A percentile compares a stretch with the other conserved stretches of the same genome.
phyloP scores from a whole-genome alignment of 2,888 invertebrate species.

The Drosophila conformis region DNA sequence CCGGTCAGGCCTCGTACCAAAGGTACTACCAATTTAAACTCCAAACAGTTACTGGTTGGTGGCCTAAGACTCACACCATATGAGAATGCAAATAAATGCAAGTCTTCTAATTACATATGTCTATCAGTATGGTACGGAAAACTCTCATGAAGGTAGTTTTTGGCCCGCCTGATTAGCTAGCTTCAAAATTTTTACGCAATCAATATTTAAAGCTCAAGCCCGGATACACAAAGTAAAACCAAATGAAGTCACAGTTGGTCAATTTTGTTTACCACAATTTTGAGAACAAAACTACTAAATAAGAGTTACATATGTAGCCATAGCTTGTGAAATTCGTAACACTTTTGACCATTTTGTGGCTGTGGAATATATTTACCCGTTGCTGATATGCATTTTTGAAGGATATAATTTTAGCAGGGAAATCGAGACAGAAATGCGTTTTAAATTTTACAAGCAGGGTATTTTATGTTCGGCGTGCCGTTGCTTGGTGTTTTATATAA shows the following conservation, averaged over 20 bases:
- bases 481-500: neutral
- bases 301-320: too few species aligned
- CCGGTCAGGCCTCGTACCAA: too few species aligned
- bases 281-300: too few species aligned
- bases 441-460: neutral
- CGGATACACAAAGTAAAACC: neutral
- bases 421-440: neutral
- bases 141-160: neutral
- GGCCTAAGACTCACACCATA: neutral
- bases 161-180: neutral
- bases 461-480: neutral
- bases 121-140: neutral
- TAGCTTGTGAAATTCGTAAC: neutral
- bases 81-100: neutral
- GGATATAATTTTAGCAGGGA: neutral
- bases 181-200: neutral
- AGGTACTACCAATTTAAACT: too few species aligned
- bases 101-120: neutral
- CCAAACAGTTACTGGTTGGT: too few species aligned
- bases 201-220: neutral
- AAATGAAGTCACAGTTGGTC: neutral
- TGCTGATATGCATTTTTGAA: fast-evolving
- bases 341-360: neutral
- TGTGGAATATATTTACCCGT: neutral
- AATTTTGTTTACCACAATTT: neutral